Evolutionary conservation across 23 tunicate genomes (phyloP).

Genomic region (Clavelina lepadiformis): DNA sequence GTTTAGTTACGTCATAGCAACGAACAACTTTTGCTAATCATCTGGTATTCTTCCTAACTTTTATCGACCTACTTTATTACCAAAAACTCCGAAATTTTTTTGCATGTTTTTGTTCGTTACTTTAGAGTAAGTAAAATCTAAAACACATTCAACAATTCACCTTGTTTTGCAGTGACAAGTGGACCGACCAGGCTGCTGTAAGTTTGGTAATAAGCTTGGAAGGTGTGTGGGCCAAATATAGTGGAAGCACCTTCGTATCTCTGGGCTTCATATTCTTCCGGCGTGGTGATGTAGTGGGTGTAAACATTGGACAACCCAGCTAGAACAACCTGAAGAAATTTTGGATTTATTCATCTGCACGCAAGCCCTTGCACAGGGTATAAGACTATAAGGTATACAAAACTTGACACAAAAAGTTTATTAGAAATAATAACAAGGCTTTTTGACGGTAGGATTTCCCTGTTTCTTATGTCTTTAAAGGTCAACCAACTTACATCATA

Average conservation of each 20-base stretch:
- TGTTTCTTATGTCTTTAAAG: no score
- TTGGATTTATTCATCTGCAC: background rate
- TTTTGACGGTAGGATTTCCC: no score
- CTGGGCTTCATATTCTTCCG: slow-evolving; percentile 93
- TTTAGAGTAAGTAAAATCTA: no score
- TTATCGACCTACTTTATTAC: no score
- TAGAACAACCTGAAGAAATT: slow-evolving; percentile 52
- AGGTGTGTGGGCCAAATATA: slow-evolving; percentile 91
- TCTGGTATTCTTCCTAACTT: no score
- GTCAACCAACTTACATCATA: no score
- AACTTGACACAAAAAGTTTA: background rate
- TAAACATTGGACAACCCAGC: slow-evolving; percentile 92
- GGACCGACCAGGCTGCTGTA: slow-evolving; percentile 37
- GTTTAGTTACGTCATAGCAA: no score
- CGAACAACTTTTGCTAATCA: no score
- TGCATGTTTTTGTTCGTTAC: no score
- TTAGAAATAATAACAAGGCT: background rate
- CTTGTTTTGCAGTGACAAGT: slow-evolving; percentile 35
- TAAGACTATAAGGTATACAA: background rate
- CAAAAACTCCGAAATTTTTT: no score
- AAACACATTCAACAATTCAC: slow-evolving; percentile 8
- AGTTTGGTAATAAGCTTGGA: slow-evolving; percentile 71
- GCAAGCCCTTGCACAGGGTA: background rate
- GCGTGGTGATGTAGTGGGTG: slow-evolving; percentile 96
- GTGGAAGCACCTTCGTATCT: slow-evolving; percentile 92